Conservation (phyloP, 35 echinoderm and acorn worm genomes). For the Anneissia japonica region DNA sequence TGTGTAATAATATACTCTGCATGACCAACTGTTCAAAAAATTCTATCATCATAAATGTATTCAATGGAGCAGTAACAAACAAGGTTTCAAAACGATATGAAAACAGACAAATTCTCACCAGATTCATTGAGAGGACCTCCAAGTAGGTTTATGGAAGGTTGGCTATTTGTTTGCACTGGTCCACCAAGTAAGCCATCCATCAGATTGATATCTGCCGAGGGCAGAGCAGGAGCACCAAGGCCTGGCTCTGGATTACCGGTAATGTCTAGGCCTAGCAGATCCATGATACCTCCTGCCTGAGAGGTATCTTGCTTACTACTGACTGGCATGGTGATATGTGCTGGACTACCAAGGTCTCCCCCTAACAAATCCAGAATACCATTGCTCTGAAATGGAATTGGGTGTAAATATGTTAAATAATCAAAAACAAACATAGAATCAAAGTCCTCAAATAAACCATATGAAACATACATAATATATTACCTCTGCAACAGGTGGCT, state of each 20-base stretch:
- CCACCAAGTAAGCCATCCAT: not conserved
- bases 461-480: too few relatives aligned
- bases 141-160: not conserved
- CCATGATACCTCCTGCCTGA: conserved; percentile 56
- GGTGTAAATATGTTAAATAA: not conserved
- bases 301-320: conserved; percentile 15
- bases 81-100: too few relatives aligned
- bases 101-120: not conserved
- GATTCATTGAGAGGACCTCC: not conserved
- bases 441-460: too few relatives aligned
- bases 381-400: conserved; percentile 46
- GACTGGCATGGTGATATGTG: conserved; percentile 43
- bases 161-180: not conserved
- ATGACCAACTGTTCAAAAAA: too few relatives aligned
- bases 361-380: conserved; percentile 80
- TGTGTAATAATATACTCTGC: too few relatives aligned
- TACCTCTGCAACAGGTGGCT: conserved; percentile 26
- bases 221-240: not conserved
- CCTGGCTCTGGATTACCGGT: not conserved
- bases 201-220: not conserved
- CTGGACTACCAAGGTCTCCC: conserved; percentile 3
- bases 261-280: conserved; percentile 51
- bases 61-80: too few relatives aligned
- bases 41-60: too few relatives aligned
- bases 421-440: not conserved